Conservation (phyloP, 2,888 invertebrate species). For the Standfussiana lucernea region DNA sequence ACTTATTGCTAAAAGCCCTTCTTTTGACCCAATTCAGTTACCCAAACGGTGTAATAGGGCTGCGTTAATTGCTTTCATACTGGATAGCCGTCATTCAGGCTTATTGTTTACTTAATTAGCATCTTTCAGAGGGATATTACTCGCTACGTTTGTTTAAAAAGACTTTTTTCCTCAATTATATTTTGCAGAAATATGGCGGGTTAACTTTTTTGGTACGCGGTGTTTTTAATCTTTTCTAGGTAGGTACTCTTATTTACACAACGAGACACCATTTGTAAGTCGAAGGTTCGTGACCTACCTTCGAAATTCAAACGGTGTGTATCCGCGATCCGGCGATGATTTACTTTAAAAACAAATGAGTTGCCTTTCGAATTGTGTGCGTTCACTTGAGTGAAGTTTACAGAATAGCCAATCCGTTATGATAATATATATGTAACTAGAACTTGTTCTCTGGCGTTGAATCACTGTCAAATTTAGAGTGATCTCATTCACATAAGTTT, state of each 20-base stretch:
- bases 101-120: conserved; percentile 56
- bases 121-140: conserved; percentile 30
- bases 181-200: neutral
- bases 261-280: neutral
- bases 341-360: neutral
- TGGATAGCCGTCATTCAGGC: conserved; percentile 37
- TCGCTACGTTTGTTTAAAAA: conserved; percentile 11
- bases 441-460: neutral
- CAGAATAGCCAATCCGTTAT: neutral
- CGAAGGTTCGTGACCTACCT: neutral
- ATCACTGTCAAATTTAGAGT: neutral
- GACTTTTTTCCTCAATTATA: conserved; percentile 10
- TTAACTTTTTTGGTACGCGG: neutral
- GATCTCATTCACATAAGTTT: neutral
- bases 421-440: neutral
- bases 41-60: conserved; percentile 33
- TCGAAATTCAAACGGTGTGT: conserved; percentile 10
- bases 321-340: neutral
- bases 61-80: conserved; percentile 38
- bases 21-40: conserved; percentile 58
- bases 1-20: conserved; percentile 50
- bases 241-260: neutral
- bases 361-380: neutral
- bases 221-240: neutral
- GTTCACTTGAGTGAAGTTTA: neutral